Percentiles rank a stretch among this genome's conserved stretches.
Evolutionary conservation across 2,797 vertebrate genomes (phyloP).

Genomic region (Poliocrania exsul): DNA sequence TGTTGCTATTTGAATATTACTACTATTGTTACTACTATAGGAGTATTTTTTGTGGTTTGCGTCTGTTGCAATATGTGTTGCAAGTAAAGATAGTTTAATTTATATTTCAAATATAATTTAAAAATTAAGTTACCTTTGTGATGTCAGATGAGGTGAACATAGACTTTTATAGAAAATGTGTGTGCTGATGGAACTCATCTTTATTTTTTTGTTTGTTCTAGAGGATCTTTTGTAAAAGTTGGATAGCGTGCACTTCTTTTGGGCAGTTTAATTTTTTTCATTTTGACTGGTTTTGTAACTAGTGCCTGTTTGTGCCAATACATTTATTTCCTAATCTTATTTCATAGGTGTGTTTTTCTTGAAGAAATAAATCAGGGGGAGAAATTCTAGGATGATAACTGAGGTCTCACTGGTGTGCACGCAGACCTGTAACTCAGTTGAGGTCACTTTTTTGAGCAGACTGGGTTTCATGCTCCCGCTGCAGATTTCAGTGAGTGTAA

Average conservation of each 20-base stretch:
- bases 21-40: not conserved
- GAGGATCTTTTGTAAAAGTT: not conserved
- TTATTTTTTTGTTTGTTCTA: not conserved
- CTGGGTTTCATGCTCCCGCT: not conserved
- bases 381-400: not conserved
- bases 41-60: not conserved
- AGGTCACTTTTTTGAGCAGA: not conserved
- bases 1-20: not conserved
- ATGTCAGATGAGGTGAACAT: not conserved
- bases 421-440: not conserved
- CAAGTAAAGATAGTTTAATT: not conserved
- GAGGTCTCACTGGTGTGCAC: not conserved
- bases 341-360: not conserved
- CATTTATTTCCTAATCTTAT: not conserved
- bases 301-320: not conserved
- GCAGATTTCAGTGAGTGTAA: not conserved
- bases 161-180: not conserved
- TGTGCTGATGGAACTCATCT: not conserved
- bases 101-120: not conserved
- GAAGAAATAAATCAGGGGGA: not conserved
- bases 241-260: not conserved
- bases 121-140: not conserved
- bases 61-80: not conserved
- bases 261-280: not conserved
- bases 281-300: not conserved